A percentile compares a stretch with the other conserved stretches of the same genome.
These are phyloP conservation scores for Montipora foliosa DNA, from an alignment of 64 coral and sea anemone species.

Conservation along the genomic window DNA sequence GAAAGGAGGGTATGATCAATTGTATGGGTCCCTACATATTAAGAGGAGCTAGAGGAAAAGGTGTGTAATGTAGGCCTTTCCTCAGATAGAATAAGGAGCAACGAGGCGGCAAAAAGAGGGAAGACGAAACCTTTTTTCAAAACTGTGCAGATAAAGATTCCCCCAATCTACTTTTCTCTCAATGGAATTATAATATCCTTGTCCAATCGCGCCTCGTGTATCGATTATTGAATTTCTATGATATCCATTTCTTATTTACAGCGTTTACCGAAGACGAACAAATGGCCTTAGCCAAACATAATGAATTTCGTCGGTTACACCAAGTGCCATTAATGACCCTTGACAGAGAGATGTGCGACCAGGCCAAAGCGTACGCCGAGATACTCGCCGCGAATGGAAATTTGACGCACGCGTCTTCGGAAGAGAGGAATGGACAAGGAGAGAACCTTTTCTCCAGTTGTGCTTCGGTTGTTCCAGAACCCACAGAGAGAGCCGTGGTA, in stretches of 20 bases:
- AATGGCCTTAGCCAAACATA: slow-evolving; percentile 1
- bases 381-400: neutral
- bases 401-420: neutral
- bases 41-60: no score
- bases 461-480: neutral
- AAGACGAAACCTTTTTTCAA: no score
- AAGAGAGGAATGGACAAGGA: slow-evolving; percentile 2
- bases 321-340: slow-evolving; percentile 45
- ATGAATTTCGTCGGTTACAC: slow-evolving; percentile 19
- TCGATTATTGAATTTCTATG: neutral
- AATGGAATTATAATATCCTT: no score
- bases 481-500: slow-evolving; percentile 38
- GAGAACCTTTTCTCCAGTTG: slow-evolving; percentile 72
- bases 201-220: no score
- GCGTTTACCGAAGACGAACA: slow-evolving; percentile 10
- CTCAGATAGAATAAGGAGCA: no score
- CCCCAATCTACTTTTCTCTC: no score
- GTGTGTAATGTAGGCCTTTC: no score
- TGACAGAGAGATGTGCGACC: slow-evolving; percentile 47
- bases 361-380: slow-evolving; percentile 49
- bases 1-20: no score
- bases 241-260: neutral
- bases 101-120: no score
- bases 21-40: no score
- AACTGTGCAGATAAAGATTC: no score